Evolutionary conservation across 2,797 vertebrate species (phyloP).

Genomic region (Lateolabrax maculatus): DNA sequence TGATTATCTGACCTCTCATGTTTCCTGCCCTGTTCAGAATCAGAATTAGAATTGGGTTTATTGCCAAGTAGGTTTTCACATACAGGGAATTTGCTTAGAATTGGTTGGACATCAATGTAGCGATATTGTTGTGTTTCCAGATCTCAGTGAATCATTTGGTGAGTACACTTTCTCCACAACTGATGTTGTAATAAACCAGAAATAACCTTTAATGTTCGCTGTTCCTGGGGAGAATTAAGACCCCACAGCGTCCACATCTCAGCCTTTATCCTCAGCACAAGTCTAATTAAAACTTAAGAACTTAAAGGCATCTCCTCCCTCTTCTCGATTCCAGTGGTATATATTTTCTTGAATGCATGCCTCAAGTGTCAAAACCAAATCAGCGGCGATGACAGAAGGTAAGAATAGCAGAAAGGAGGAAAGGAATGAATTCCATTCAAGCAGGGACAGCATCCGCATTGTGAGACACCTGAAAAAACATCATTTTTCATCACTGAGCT

Average conservation of each 20-base stretch:
- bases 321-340: constrained; percentile 20
- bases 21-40: background rate
- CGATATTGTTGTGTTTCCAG: constrained; percentile 3
- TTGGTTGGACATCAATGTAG: background rate
- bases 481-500: constrained; percentile 76
- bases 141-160: background rate
- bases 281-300: constrained; percentile 38
- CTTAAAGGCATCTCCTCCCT: constrained; percentile 21
- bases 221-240: background rate
- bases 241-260: constrained; percentile 2
- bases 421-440: constrained; percentile 79
- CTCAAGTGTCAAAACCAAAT: constrained; percentile 54
- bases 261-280: constrained; percentile 7
- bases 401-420: constrained; percentile 49
- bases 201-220: constrained; percentile 6
- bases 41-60: too few relatives aligned
- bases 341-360: constrained; percentile 50
- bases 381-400: constrained; percentile 46
- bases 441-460: constrained; percentile 68
- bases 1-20: background rate
- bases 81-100: too few relatives aligned
- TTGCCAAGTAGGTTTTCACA: too few relatives aligned
- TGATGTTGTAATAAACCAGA: background rate
- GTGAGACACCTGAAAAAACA: constrained; percentile 87
- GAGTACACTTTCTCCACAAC: background rate